phyloP scores from a whole-genome alignment of 2,113 vertebrate genomes.

The Macrotis lagotis region DNA sequence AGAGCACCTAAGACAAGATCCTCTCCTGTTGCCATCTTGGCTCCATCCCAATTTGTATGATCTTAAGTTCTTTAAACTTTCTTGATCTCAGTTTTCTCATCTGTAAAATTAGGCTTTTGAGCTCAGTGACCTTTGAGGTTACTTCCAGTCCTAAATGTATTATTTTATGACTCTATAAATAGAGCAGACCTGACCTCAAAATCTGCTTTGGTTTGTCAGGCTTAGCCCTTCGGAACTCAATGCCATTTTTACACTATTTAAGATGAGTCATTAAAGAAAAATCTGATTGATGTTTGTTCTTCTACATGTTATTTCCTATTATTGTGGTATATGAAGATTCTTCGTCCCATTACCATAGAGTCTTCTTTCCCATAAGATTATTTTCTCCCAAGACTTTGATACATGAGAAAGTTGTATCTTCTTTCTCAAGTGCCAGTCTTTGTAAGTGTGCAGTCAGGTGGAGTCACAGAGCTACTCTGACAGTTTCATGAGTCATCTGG shows the following conservation, averaged over 20 bases:
- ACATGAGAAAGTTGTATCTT: background rate
- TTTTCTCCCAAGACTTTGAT: background rate
- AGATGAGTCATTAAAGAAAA: background rate
- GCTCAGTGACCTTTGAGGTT: background rate
- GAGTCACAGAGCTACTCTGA: background rate
- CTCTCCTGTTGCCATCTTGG: too few species aligned
- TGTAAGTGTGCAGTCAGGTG: background rate
- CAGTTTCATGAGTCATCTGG: background rate
- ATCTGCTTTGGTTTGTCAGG: background rate
- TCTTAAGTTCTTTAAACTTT: conserved; percentile 1
- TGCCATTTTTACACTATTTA: background rate
- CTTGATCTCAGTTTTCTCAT: conserved; percentile 3
- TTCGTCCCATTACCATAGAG: too few species aligned
- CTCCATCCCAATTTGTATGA: background rate
- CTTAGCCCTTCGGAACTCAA: background rate
- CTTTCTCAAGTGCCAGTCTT: background rate
- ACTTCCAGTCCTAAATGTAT: background rate
- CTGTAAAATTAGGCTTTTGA: conserved; percentile 3
- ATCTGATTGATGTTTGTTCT: background rate
- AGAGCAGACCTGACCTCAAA: background rate
- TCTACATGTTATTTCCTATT: background rate
- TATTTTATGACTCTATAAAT: background rate
- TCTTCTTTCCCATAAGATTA: background rate
- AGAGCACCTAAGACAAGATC: too few species aligned
- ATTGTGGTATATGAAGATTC: background rate